Evolutionary conservation across 2,113 vertebrate genomes (phyloP), one percentile per base, ranked within the genome.

Genomic region (Tylochromis polylepis): DNA sequence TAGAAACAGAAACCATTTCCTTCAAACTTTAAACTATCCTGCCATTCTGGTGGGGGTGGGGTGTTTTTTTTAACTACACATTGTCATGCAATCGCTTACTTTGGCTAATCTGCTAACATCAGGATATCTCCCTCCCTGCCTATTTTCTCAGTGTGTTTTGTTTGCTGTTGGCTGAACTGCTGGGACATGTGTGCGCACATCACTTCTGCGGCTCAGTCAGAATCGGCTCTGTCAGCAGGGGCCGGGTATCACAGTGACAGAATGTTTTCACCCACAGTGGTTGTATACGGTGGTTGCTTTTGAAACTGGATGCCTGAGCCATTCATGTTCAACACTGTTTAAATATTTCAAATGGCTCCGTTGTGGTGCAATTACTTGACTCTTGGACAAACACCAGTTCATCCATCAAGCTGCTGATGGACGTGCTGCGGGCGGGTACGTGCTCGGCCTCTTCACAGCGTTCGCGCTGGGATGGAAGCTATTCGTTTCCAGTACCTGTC

Each of bases 321-420:
- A 84, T 92, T 95, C 91, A 89, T 91, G 92, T 94, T 93, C 56
- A 75, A 92, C 93, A 59, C 87, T 51, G 82, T 90, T 96, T 96
- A 96, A 97, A 96, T 96, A 96, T 96, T 97, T 96, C 91, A 96
- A 95, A 95, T 49, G 90, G 93, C 93, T 87, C 90, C 78, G 85
- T 81, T 85, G 94, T 94, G 91, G 80, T 90, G 93, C 95, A 93
- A 96, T 96, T 94, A 95, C 95, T 92, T 92, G 92, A 94, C 89
- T 93, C 88, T 88, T 95, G 94, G 95, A 95, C 87, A 85, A 93
- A 78, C 88, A 95, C 90, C 94, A 95, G 92, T 59, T 70, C 87
- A 89, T 95, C 85, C 88, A 91, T 94, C 91, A 91, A 84, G 79
- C 82, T 24, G 67, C 38, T 87, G 89, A 88, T 57, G 83, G 87